Percentiles rank a stretch among this genome's conserved stretches.
Conservation (phyloP, 1,140 invertebrate genomes). For the Bacillus rossius region DNA sequence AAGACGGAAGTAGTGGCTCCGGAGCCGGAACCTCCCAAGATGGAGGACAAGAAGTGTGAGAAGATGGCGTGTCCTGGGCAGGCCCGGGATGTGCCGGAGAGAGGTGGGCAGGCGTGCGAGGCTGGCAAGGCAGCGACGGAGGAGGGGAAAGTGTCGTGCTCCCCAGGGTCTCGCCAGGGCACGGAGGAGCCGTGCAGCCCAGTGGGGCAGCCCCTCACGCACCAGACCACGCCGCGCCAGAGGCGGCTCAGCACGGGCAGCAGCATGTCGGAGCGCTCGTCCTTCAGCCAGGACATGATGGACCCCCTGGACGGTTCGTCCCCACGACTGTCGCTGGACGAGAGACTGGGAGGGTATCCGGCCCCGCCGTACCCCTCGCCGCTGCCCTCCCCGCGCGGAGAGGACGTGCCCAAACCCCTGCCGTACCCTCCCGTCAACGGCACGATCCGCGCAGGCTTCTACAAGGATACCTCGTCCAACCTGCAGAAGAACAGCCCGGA, state of each 20-base stretch:
- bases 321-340: constrained; percentile 53
- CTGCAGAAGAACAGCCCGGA: constrained; percentile 58
- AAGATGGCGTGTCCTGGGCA: background rate
- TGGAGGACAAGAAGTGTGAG: background rate
- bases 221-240: constrained; percentile 40
- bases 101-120: background rate
- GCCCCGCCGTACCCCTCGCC: constrained; percentile 60
- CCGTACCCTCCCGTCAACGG: constrained; percentile 60
- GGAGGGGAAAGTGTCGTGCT: background rate
- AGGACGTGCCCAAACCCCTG: constrained; percentile 53
- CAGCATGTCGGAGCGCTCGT: constrained; percentile 65
- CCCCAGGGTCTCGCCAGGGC: too few relatives aligned
- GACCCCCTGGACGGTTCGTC: constrained; percentile 47
- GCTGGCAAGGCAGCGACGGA: background rate
- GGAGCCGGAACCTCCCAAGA: background rate
- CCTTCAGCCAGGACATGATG: constrained; percentile 62
- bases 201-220: constrained; percentile 24
- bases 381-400: constrained; percentile 50
- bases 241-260: constrained; percentile 63
- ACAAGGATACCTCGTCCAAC: constrained; percentile 63
- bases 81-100: background rate
- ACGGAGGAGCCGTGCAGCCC: constrained; percentile 10
- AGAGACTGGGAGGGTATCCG: constrained; percentile 48
- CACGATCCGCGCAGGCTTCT: constrained; percentile 68
- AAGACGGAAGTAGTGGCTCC: constrained; percentile 24